Conservation (phyloP, 2,888 invertebrate species). For the Sturmia bella region DNA sequence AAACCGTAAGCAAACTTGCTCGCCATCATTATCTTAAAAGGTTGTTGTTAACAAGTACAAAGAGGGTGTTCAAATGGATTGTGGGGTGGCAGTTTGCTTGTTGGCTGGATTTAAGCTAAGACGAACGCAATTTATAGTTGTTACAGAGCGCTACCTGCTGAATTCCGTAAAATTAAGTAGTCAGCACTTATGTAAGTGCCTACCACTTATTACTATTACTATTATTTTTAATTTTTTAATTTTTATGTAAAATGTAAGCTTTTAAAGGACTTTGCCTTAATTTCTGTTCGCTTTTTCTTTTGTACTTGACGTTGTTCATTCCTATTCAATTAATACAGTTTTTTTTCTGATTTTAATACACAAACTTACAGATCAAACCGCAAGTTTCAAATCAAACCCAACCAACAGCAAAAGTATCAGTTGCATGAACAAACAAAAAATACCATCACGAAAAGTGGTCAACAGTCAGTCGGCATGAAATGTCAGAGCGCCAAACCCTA, state of each 20-base stretch:
- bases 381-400: slow-evolving; percentile 33
- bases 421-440: slow-evolving; percentile 36
- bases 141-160: slow-evolving; percentile 15
- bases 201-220: slow-evolving; percentile 45
- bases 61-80: slow-evolving; percentile 6
- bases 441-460: slow-evolving; percentile 52
- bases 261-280: slow-evolving; percentile 22
- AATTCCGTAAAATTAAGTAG: slow-evolving; percentile 42
- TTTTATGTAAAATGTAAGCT: slow-evolving; percentile 23
- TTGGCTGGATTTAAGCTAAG: neutral
- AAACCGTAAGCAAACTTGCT: slow-evolving; percentile 64
- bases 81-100: neutral
- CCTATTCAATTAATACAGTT: slow-evolving; percentile 58
- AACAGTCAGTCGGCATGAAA: slow-evolving; percentile 47
- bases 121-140: slow-evolving; percentile 11
- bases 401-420: neutral
- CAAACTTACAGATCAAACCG: slow-evolving; percentile 2
- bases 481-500: slow-evolving; percentile 49
- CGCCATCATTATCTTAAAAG: slow-evolving; percentile 68
- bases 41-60: slow-evolving; percentile 52
- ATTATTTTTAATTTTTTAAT: neutral
- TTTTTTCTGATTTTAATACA: neutral
- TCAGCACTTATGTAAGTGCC: slow-evolving; percentile 67
- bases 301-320: slow-evolving; percentile 15
- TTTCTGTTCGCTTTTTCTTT: neutral